Evolutionary conservation across 2,113 vertebrate species (phyloP), one percentile per base, ranked within the genome.

Genomic region (Hydropotes inermis): DNA sequence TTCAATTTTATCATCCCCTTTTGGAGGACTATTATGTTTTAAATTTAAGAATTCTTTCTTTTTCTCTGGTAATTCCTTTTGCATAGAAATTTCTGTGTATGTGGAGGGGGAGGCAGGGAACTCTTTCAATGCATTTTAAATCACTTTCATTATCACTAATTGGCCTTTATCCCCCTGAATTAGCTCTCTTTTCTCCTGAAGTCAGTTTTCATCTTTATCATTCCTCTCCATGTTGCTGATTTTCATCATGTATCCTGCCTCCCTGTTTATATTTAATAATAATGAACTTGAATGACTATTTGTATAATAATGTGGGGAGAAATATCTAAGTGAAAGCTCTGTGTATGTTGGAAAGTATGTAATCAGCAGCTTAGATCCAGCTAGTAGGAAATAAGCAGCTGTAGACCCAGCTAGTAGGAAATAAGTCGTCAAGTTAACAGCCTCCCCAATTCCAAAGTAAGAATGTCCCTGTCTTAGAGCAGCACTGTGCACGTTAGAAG

Each of bases 1-100:
- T 57, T 90, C 47, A 78, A 64, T 25, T 87, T 92, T 25, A 96
- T 94, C 43, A 70, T 74, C 9, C 76, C 12, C 78, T 91, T 94
- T 88, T 81, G 15, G 8, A 28, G 28, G n/a, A 9, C 21, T 64
- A 39, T 43, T 36, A 86, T 21, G 16, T 70, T 95, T 92, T 43
- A 58, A 85, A 79, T 83, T 70, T 93, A 43, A 96, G 28, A 94
- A 82, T 78, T 91, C 17, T 67, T 94, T 79, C 10, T 55, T 78
- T 39, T 83, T 70, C 12, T 47, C n/a, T 55, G 11, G 43, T 74
- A 76, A 7, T 84, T 91, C 45, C 28, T 84, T 87, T 83, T 64
- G 27, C 14, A 25, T 39, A 93, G 30, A 88, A 52, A 30, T 50
- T 70, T 57, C 52, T 39, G 14, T 47, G 74, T 78, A 16, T 1